Evolutionary conservation across 2,113 vertebrate species (phyloP).

Genomic region (Corvus hawaiiensis): DNA sequence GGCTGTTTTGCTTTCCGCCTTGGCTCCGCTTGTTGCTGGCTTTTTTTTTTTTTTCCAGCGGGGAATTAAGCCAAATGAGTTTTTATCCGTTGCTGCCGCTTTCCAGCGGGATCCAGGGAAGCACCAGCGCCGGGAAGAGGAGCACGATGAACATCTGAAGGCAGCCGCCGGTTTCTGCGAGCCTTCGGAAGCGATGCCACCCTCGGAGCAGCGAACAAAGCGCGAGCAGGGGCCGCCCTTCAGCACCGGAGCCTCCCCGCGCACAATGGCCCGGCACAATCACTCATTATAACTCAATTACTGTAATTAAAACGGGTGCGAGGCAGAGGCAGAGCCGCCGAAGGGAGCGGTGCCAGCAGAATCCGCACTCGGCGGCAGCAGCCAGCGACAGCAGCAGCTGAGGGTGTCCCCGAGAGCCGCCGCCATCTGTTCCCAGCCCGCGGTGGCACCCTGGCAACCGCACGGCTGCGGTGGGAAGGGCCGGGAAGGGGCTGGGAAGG

Average conservation of each 20-base stretch:
- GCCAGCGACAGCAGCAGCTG: slow-evolving; percentile 71
- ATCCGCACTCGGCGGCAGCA: slow-evolving; percentile 70
- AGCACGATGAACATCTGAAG: not conserved
- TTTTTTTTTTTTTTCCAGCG: not conserved
- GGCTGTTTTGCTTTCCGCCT: not conserved
- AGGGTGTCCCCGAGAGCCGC: slow-evolving; percentile 29
- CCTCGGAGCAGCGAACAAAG: not conserved
- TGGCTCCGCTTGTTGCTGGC: not conserved
- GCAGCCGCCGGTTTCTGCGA: not conserved
- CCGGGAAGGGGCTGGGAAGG: not conserved
- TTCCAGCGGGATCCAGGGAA: not conserved
- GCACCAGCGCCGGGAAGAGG: not conserved
- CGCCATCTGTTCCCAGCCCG: slow-evolving; percentile 70
- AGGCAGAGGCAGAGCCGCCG: slow-evolving; percentile 61
- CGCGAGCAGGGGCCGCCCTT: not conserved
- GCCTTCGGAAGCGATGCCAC: not conserved
- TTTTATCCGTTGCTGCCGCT: not conserved
- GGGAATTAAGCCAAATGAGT: not conserved
- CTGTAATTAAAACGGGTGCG: slow-evolving; percentile 76
- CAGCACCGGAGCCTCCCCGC: not conserved
- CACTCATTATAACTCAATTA: slow-evolving; percentile 79
- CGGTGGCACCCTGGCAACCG: not conserved
- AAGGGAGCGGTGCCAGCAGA: slow-evolving; percentile 67
- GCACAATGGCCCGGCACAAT: slow-evolving; percentile 63
- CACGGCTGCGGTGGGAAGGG: not conserved